Base-by-base conservation (phyloP, 2,797 vertebrate genomes). In the Furcifer pardalis region DNA sequence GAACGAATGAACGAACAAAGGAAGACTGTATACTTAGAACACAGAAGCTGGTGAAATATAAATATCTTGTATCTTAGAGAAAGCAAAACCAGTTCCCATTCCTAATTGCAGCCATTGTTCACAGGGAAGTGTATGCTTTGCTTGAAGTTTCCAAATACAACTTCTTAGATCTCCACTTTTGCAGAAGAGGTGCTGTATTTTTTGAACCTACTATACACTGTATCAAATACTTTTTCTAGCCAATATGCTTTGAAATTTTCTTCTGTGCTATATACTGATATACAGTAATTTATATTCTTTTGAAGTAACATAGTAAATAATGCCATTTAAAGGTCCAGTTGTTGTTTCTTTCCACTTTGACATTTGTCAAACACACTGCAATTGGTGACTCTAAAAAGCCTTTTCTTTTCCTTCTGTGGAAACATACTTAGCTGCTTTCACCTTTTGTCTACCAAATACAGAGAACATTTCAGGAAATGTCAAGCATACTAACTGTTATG, bases 391-490 rank as follows among this genome's bases (percentile, higher is more conserved):
- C 17, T 86, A 71, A 79, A 65, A 82, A 80, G 49, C 44, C 32
- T 86, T 52, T 66, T 62, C 0, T 2, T 63, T 84, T 62, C 42
- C 75, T 65, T 87, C 79, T 75, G 79, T 63, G 5, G 84, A 77
- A 82, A 81, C 65, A 81, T 52, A 72, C 66, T 87, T 65, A 89
- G 86, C 82, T 88, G 25, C 85, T 89, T 91, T 84, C 82, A 84
- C 86, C 40, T 73, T 86, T 92, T 90, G 91, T 88, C 69, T 46
- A 65, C 52, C 76, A 87, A 92, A 89, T 52, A 86, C 59, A 79
- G 79, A 85, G 87, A 78, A 66, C 76, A 87, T 94, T 93, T 88
- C 84, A 89, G 89, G 80, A 94, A 92, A 90, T 35, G 46, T 87
- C 77, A 86, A 84, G 59, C 73, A 37, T 82, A 66, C 21, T 88